These are phyloP conservation scores for Colinus virginianus DNA, from an alignment of 2,113 vertebrate species.

Conservation along the genomic window DNA sequence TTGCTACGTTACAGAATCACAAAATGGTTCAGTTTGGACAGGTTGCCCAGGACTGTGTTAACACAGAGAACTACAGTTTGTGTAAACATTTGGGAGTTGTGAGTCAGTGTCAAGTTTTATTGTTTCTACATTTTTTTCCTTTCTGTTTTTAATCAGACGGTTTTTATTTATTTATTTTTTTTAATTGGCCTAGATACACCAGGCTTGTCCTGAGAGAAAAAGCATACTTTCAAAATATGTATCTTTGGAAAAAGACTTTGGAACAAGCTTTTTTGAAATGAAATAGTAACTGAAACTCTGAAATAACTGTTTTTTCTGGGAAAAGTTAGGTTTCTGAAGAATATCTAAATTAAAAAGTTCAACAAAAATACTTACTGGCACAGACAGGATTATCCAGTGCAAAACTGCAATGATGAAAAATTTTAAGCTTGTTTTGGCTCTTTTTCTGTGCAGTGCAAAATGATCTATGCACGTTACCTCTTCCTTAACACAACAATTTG, in stretches of 20 bases:
- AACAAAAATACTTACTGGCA: neutral
- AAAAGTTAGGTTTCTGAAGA: neutral
- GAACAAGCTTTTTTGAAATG: neutral
- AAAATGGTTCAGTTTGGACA: neutral
- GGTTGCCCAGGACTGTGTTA: neutral
- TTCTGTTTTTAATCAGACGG: neutral
- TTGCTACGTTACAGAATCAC: neutral
- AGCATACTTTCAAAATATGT: rapidly evolving
- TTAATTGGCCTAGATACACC: neutral
- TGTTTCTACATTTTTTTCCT: neutral
- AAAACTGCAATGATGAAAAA: neutral
- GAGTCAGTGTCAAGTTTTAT: neutral
- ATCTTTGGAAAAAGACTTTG: neutral
- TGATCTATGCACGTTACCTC: neutral
- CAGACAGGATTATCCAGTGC: neutral
- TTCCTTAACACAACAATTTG: neutral
- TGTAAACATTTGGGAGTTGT: neutral
- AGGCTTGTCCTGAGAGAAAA: neutral
- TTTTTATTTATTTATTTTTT: neutral
- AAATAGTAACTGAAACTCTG: neutral
- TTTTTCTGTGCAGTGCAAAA: neutral
- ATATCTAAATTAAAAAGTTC: neutral
- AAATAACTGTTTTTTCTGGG: neutral
- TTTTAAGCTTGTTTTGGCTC: neutral
- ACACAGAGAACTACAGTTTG: neutral